These are phyloP conservation scores for Nipponia nippon DNA, from an alignment of 2,113 vertebrate species.

Conservation along the genomic window DNA sequence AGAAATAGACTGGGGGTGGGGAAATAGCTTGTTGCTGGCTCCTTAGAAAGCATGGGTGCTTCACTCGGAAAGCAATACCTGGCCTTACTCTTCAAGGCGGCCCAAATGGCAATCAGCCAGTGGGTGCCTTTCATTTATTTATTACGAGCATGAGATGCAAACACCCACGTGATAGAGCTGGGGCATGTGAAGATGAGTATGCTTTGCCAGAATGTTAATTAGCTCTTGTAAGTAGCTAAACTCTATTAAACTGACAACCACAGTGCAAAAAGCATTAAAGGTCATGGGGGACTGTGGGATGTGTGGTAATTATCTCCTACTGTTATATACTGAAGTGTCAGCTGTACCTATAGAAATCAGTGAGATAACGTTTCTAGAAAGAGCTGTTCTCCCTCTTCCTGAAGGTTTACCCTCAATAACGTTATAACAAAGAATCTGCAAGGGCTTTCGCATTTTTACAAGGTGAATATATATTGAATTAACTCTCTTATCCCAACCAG, in stretches of 20 bases:
- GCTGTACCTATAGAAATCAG: background rate
- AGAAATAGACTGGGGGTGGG: background rate
- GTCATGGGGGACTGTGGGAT: background rate
- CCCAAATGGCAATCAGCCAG: accelerated
- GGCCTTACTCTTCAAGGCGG: accelerated
- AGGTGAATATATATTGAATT: background rate
- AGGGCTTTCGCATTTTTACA: background rate
- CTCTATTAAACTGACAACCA: background rate
- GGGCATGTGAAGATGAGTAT: background rate
- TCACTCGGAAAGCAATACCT: no score
- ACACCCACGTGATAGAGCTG: background rate
- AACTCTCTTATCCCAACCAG: background rate
- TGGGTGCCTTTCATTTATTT: background rate
- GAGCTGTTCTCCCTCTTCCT: background rate
- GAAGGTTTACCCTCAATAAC: background rate
- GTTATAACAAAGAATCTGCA: background rate
- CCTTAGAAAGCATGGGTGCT: background rate
- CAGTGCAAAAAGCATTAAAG: background rate
- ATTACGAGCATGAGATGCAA: background rate
- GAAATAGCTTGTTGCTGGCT: background rate
- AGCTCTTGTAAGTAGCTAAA: background rate
- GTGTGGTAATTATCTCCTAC: background rate
- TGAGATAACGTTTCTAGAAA: background rate
- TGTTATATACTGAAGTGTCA: background rate
- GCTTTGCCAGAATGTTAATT: background rate